phyloP scores from a whole-genome alignment of 2,113 vertebrate species.

The Chauna torquata region DNA sequence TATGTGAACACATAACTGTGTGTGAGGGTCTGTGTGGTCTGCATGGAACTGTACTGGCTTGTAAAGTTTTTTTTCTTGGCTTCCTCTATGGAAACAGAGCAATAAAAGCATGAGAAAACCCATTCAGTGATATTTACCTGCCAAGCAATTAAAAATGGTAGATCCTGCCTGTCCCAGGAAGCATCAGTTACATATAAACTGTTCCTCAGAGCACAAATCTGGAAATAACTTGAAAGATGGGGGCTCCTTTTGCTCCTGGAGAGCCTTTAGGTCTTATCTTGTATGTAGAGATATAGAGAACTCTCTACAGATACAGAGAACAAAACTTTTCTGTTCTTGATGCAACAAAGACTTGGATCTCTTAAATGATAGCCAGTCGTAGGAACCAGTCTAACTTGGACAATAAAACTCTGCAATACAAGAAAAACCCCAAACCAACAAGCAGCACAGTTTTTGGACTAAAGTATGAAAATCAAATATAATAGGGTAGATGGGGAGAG shows the following conservation, averaged over 20 bases:
- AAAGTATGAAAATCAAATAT: constrained; percentile 32
- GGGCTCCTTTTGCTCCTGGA: neutral
- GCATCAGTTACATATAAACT: neutral
- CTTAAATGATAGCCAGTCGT: neutral
- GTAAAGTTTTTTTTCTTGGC: neutral
- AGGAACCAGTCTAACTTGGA: neutral
- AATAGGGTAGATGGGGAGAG: neutral
- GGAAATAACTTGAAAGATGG: neutral
- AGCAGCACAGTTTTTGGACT: neutral
- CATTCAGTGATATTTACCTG: neutral
- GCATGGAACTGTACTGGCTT: neutral
- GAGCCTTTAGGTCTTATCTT: neutral
- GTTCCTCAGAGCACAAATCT: neutral
- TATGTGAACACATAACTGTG: too few species aligned
- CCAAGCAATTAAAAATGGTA: neutral
- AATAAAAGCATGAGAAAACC: neutral
- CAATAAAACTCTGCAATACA: neutral
- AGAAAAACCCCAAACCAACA: neutral
- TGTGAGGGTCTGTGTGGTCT: neutral
- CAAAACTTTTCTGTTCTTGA: neutral
- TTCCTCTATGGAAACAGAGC: neutral
- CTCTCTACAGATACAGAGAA: neutral
- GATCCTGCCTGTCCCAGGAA: neutral
- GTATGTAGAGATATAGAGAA: neutral
- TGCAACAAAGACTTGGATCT: neutral